A percentile compares a stretch with the other conserved stretches of the same genome.
These are phyloP conservation scores for Grammomys dolichurus DNA, from an alignment of 2,113 vertebrate genomes.

Conservation along the genomic window DNA sequence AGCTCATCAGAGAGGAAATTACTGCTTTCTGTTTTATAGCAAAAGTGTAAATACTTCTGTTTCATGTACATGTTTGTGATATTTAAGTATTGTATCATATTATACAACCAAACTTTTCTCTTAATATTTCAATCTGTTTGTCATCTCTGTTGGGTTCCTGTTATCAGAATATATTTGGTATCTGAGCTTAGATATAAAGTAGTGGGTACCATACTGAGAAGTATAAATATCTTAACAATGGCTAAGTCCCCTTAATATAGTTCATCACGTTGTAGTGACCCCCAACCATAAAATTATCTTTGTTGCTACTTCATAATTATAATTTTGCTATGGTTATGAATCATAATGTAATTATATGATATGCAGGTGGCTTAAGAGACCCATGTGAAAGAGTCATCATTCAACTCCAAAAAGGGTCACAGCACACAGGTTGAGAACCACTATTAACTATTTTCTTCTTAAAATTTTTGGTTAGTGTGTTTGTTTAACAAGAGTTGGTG, in stretches of 20 bases:
- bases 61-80: background rate
- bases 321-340: background rate
- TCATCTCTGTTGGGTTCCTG: background rate
- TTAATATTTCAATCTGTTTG: slow-evolving; percentile 32
- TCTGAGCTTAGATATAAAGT: background rate
- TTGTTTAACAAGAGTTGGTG: background rate
- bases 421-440: background rate
- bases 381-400: no score
- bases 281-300: background rate
- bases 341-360: background rate
- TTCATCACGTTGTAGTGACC: background rate
- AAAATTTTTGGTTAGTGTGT: background rate
- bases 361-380: background rate
- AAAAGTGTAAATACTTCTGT: background rate
- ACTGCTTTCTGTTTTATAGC: background rate
- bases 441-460: background rate
- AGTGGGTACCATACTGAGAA: background rate
- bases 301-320: background rate
- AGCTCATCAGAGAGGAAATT: background rate
- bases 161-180: background rate
- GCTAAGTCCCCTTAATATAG: background rate
- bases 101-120: background rate
- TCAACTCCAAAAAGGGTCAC: no score
- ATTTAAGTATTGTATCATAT: slow-evolving; percentile 39
- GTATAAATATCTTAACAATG: background rate